Base-by-base conservation (phyloP, 2,113 vertebrate species). In the Grantiella picta region DNA sequence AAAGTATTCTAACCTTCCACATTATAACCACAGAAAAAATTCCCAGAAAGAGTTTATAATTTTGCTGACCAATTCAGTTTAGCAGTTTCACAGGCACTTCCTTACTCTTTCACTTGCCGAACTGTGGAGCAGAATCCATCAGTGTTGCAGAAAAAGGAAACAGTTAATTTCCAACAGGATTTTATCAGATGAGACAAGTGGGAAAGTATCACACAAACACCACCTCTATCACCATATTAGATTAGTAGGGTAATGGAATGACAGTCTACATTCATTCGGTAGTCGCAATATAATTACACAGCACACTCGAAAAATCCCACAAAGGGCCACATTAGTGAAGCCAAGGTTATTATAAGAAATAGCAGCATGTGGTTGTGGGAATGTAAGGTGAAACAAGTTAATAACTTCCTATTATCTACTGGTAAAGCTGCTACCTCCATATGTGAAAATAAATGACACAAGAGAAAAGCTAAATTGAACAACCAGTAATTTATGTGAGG, bases 321-420 rank as follows among this genome's bases (percentile, higher is more conserved):
- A 73, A 88, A 90, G 71, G 54, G 82, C n/a, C 70, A 65, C 59
- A 19, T 44, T 70, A 59, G 40, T 69, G 82, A 75, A 65, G 78
- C 66, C 84, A 92, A 94, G 84, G 87, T 97, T 97, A 84, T 87
- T 87, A 53, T 33, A 95, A 92, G 93, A 91, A 95, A 94, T 11
- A 90, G 70, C 53, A 92, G 90, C 75, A 70, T 88, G 90, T 80
- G 82, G 66, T 31, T 91, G 75, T 70, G 93, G 75, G 78, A 95
- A 90, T 73, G 78, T 90, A 91, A 97, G 93, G 90, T 95, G 91
- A 94, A 90, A 77, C 54, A 85, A 96, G 91, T 96, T 96, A 95
- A 91, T 95, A 96, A 92, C 90, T 93, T 97, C 64, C 90, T 85
- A 90, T 95, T 95, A 96, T 95, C 93, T 95, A 36, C 63, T 33